phyloP scores from a whole-genome alignment of 2,113 vertebrate species.

The Agapornis roseicollis region DNA sequence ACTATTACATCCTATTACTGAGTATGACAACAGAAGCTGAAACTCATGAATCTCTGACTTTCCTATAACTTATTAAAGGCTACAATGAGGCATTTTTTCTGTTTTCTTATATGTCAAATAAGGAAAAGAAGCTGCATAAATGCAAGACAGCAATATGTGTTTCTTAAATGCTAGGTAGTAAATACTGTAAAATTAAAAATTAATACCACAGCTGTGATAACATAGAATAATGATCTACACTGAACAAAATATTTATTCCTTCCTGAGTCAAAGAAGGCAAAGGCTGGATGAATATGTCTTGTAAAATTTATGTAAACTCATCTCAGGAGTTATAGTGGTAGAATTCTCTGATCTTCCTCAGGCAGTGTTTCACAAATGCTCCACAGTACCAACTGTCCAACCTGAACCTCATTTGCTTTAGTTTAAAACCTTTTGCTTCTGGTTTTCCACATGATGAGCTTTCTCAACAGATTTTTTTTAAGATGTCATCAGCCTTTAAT shows the following conservation, averaged over 20 bases:
- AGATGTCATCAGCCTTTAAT: not conserved
- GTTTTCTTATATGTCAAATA: not conserved
- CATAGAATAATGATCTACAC: not conserved
- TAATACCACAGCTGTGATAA: not conserved
- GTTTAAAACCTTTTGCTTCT: not conserved
- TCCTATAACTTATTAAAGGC: not conserved
- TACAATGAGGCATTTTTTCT: not conserved
- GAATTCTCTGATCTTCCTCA: not conserved
- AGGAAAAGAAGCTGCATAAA: not conserved
- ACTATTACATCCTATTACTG: not conserved
- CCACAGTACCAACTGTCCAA: not conserved
- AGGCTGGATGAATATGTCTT: not conserved
- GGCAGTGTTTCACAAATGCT: not conserved
- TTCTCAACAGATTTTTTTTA: not conserved
- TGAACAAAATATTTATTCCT: not conserved
- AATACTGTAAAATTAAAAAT: not conserved
- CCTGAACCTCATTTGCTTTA: not conserved
- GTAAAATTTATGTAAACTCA: not conserved
- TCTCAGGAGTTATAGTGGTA: not conserved
- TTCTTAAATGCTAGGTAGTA: not conserved
- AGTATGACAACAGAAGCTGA: not conserved
- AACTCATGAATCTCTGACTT: not conserved
- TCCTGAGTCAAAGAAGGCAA: not conserved
- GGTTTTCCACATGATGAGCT: not conserved
- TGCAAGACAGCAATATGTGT: not conserved